Evolutionary conservation across 2,113 vertebrate genomes (phyloP).

Genomic region (Mesoclemmys tuberculata): DNA sequence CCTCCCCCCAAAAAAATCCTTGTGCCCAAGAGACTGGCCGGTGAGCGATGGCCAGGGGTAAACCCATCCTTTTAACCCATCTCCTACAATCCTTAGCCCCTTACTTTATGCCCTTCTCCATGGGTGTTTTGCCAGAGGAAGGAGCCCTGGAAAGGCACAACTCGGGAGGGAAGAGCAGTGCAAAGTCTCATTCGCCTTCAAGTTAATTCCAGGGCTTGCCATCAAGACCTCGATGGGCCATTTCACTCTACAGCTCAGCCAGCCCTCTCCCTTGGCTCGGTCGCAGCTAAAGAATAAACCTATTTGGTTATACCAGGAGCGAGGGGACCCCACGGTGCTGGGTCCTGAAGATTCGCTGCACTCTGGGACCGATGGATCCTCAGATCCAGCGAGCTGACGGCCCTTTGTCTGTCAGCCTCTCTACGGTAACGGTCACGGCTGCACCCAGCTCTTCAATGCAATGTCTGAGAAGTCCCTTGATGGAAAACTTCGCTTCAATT

Average conservation of each 20-base stretch:
- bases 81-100: neutral
- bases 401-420: neutral
- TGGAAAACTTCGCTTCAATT: neutral
- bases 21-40: too few relatives aligned
- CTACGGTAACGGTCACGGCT: neutral
- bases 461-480: neutral
- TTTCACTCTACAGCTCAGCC: too few relatives aligned
- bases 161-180: neutral
- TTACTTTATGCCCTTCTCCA: neutral
- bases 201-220: too few relatives aligned
- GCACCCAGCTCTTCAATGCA: neutral
- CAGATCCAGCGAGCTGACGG: neutral
- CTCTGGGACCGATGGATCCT: neutral
- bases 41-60: neutral
- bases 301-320: neutral
- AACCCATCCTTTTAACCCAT: too few relatives aligned
- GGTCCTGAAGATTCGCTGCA: neutral
- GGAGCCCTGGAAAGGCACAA: neutral
- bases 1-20: too few relatives aligned
- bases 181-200: too few relatives aligned
- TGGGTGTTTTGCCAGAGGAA: neutral
- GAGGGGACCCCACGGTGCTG: neutral
- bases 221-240: too few relatives aligned
- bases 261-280: neutral
- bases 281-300: too few relatives aligned